Conservation (phyloP, 2,797 vertebrate species). For the Steatocranus sp. region DNA sequence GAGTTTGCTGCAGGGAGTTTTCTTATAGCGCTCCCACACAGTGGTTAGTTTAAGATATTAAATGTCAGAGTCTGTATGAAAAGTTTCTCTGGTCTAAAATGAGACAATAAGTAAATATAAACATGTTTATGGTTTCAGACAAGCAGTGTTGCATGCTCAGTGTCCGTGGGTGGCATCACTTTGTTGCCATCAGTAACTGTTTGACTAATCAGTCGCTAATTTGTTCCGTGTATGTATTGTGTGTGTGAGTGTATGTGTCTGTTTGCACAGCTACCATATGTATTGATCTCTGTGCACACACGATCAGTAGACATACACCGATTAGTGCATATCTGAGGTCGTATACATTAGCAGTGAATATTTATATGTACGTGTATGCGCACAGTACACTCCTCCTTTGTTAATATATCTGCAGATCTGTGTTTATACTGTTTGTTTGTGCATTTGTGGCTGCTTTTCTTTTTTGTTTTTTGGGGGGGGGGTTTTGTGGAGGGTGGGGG, state of each 20-base stretch:
- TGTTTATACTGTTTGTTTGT: not conserved
- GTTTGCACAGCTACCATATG: not conserved
- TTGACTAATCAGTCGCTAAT: constrained; percentile 32
- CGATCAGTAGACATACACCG: not conserved
- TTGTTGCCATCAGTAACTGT: constrained; percentile 15
- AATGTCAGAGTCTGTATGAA: constrained; percentile 12
- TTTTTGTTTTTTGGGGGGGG: not conserved
- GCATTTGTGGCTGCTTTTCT: not conserved
- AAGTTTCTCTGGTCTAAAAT: constrained; percentile 14
- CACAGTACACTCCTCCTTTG: not conserved
- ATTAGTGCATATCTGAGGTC: not conserved
- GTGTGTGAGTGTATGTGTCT: not conserved
- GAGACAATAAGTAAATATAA: constrained; percentile 46
- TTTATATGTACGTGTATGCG: not conserved
- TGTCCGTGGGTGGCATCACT: constrained; percentile 51
- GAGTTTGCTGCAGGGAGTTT: not conserved
- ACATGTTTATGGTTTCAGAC: constrained; percentile 53
- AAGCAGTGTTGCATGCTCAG: not conserved
- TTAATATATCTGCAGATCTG: not conserved
- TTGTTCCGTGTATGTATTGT: not conserved
- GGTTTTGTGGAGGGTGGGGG: not conserved
- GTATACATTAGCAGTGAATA: not conserved
- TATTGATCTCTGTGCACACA: not conserved
- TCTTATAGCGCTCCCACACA: not conserved
- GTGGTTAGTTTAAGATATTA: not conserved